phyloP scores from a whole-genome alignment of 2,888 invertebrate genomes.

The Geotrupes spiniger region DNA sequence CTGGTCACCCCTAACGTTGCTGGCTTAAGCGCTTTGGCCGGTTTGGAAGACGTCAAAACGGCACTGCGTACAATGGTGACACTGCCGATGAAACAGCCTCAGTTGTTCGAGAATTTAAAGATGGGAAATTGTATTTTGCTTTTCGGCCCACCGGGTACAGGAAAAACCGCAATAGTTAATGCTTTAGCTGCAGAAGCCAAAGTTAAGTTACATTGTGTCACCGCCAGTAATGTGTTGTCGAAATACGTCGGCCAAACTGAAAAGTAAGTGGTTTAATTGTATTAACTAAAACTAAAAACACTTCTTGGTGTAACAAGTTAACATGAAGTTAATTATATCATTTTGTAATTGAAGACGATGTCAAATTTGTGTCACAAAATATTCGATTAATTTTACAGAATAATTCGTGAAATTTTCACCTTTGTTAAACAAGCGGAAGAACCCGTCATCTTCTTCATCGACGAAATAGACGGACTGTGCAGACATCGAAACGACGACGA shows the following conservation, averaged over 20 bases:
- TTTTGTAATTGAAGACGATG: too few species aligned
- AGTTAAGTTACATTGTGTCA: slow-evolving; percentile 53
- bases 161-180: slow-evolving; percentile 50
- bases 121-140: slow-evolving; percentile 55
- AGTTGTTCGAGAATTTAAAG: slow-evolving; percentile 51
- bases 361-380: too few species aligned
- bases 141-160: slow-evolving; percentile 54
- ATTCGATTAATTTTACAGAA: slow-evolving; percentile 34
- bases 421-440: slow-evolving; percentile 36
- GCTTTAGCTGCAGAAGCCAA: slow-evolving; percentile 52
- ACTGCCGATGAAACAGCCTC: slow-evolving; percentile 55
- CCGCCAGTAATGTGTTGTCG: slow-evolving; percentile 55
- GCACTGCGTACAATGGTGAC: slow-evolving; percentile 52
- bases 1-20: slow-evolving; percentile 36
- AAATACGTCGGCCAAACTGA: slow-evolving; percentile 58
- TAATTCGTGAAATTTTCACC: slow-evolving; percentile 38
- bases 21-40: slow-evolving; percentile 52
- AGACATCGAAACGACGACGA: slow-evolving; percentile 51
- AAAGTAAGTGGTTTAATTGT: slow-evolving; percentile 46
- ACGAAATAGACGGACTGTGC: slow-evolving; percentile 61
- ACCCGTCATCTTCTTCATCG: slow-evolving; percentile 56
- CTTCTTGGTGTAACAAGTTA: too few species aligned
- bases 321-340: too few species aligned
- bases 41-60: slow-evolving; percentile 52
- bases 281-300: too few species aligned